Percentiles rank a stretch among this genome's conserved stretches.
phyloP scores from a whole-genome alignment of 2,797 vertebrate genomes.

The Cyprinodon diabolis region DNA sequence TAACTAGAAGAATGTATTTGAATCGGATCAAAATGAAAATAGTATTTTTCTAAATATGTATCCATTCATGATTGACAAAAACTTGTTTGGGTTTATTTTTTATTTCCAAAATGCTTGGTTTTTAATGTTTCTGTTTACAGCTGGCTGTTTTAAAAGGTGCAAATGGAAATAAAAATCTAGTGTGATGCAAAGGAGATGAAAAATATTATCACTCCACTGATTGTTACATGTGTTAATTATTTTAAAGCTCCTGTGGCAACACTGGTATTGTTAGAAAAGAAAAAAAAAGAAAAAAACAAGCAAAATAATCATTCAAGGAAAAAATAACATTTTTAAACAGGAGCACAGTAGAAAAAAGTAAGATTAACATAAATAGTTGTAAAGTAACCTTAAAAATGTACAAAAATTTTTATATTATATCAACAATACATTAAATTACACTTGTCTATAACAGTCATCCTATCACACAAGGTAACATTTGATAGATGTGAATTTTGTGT shows the following conservation, averaged over 20 bases:
- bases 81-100: neutral
- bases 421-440: neutral
- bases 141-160: slow-evolving; percentile 49
- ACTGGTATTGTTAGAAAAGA: neutral
- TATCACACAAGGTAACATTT: neutral
- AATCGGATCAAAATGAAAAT: slow-evolving; percentile 14
- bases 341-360: neutral
- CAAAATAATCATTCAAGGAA: neutral
- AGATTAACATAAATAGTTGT: neutral
- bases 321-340: neutral
- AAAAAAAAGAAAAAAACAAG: neutral
- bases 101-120: neutral
- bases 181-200: slow-evolving; percentile 22
- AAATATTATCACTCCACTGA: slow-evolving; percentile 27
- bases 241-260: slow-evolving; percentile 35
- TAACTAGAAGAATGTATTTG: neutral
- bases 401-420: neutral
- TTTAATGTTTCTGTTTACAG: slow-evolving; percentile 21
- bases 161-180: slow-evolving; percentile 52
- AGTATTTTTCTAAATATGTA: neutral
- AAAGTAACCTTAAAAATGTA: neutral
- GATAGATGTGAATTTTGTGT: too few relatives aligned
- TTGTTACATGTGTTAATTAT: slow-evolving; percentile 57
- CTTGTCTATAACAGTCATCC: neutral
- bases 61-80: neutral